These are phyloP conservation scores for Tromatobia lineatoria DNA, from an alignment of 2,888 invertebrate species.

Conservation along the genomic window DNA sequence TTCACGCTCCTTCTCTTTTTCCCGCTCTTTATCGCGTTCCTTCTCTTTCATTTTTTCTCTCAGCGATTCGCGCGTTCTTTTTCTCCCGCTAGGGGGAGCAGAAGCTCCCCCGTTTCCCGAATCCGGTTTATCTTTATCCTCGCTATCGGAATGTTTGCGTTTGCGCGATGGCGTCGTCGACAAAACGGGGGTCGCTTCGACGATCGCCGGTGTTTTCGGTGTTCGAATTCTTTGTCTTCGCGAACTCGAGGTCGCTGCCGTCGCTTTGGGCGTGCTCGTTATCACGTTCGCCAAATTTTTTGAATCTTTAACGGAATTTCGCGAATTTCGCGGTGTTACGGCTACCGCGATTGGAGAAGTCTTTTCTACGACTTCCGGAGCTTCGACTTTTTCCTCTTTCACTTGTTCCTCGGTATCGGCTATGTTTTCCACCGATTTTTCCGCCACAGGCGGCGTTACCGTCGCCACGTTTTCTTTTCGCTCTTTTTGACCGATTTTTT, in stretches of 20 bases:
- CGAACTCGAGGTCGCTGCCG: conserved; percentile 44
- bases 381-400: conserved; percentile 61
- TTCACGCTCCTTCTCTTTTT: conserved; percentile 68
- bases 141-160: conserved; percentile 85
- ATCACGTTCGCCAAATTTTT: conserved; percentile 67
- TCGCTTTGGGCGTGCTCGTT: conserved; percentile 70
- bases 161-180: conserved; percentile 77
- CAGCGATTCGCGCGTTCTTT: conserved; percentile 78
- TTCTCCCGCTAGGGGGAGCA: conserved; percentile 68
- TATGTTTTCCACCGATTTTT: conserved; percentile 32
- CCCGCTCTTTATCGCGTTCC: conserved; percentile 72
- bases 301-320: conserved; percentile 65
- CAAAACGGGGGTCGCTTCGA: conserved; percentile 45
- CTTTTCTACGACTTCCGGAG: conserved; percentile 61
- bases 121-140: conserved; percentile 74
- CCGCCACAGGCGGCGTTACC: conserved; percentile 15
- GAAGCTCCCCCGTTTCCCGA: conserved; percentile 44
- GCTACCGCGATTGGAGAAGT: conserved; percentile 35
- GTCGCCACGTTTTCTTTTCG: conserved; percentile 42
- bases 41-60: conserved; percentile 77
- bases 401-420: conserved; percentile 79
- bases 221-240: conserved; percentile 76
- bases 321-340: conserved; percentile 77
- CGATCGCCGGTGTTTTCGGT: conserved; percentile 71
- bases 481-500: conserved; percentile 67